A percentile compares a stretch with the other conserved stretches of the same genome.
Evolutionary conservation across 2,797 vertebrate genomes (phyloP).

Genomic region (Halcyon leucocephala): DNA sequence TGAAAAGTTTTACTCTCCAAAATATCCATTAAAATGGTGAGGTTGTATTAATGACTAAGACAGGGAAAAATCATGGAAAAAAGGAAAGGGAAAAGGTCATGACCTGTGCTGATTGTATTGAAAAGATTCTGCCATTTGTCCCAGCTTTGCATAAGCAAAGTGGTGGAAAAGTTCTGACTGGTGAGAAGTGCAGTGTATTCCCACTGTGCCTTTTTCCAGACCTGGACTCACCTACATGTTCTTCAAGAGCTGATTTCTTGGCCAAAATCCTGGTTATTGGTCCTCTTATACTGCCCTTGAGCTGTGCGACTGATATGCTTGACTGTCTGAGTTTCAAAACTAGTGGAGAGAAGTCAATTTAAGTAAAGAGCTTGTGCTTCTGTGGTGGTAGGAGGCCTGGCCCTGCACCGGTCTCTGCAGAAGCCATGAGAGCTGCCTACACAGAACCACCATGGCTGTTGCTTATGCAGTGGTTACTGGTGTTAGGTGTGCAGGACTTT

Average conservation of each 20-base stretch:
- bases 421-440: background rate
- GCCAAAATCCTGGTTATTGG: background rate
- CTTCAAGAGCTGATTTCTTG: background rate
- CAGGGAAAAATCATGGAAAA: background rate
- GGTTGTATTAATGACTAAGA: background rate
- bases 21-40: background rate
- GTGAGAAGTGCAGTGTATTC: background rate
- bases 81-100: no score
- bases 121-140: background rate
- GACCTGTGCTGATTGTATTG: background rate
- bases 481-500: background rate
- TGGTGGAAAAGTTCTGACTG: background rate
- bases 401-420: background rate
- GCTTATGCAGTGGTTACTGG: background rate
- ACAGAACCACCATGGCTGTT: background rate
- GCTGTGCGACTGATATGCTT: background rate
- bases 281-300: background rate
- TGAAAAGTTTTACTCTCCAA: background rate
- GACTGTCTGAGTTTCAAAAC: background rate
- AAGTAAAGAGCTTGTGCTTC: background rate
- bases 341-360: background rate
- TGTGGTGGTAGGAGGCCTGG: background rate
- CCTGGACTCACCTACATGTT: background rate
- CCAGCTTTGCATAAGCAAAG: background rate
- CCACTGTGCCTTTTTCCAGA: background rate